Percentiles rank a stretch among this genome's conserved stretches.
Conservation (phyloP, 2,797 vertebrate species). For the Iguana delicatissima region DNA sequence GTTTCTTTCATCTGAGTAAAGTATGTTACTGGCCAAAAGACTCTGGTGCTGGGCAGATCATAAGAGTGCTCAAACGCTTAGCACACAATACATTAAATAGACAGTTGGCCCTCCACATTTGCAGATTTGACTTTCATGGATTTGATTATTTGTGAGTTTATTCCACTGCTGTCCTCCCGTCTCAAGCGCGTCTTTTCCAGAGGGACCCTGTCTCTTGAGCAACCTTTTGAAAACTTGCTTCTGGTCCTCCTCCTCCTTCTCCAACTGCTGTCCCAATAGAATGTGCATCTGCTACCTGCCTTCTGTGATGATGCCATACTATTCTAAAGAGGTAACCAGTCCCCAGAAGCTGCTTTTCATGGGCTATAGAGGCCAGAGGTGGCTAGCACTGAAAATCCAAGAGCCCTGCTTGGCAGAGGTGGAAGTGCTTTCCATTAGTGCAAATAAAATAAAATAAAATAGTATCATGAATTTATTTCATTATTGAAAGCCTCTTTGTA, state of each 20-base stretch:
- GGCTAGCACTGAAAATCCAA: neutral
- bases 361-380: neutral
- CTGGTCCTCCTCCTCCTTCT: too few species aligned
- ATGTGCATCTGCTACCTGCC: neutral
- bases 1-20: neutral
- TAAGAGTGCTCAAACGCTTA: conserved; percentile 56
- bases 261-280: too few species aligned
- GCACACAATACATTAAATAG: conserved; percentile 51
- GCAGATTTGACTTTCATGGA: too few species aligned
- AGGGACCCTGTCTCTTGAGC: too few species aligned
- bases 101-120: too few species aligned
- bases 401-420: neutral
- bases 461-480: neutral
- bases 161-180: too few species aligned
- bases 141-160: too few species aligned
- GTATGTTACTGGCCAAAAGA: conserved; percentile 58
- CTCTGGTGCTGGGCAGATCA: conserved; percentile 59
- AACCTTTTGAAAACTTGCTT: too few species aligned
- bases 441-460: neutral
- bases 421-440: neutral
- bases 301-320: neutral
- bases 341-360: neutral
- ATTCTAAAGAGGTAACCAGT: neutral
- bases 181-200: too few species aligned
- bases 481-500: neutral